Evolutionary conservation across 1,140 invertebrate species (phyloP).

Genomic region (Sipha flava): DNA sequence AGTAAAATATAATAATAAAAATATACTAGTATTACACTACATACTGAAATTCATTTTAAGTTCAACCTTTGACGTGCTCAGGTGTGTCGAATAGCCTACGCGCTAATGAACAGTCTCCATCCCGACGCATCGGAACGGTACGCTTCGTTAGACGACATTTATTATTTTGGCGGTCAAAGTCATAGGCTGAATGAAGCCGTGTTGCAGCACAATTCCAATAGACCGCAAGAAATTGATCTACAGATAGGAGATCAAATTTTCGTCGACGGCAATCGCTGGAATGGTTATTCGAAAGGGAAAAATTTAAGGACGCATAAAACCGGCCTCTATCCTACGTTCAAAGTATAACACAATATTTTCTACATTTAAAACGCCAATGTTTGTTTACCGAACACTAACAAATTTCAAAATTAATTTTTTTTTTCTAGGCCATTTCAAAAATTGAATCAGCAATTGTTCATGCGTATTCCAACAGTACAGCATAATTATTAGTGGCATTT

Average conservation of each 20-base stretch:
- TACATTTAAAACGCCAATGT: no score
- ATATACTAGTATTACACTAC: not conserved
- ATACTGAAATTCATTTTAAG: no score
- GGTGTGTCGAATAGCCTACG: slow-evolving; percentile 92
- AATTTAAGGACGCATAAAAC: slow-evolving; percentile 71
- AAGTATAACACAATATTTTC: slow-evolving; percentile 45
- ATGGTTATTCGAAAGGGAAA: slow-evolving; percentile 85
- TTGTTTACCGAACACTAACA: no score
- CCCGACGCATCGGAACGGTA: slow-evolving; percentile 75
- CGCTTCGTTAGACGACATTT: slow-evolving; percentile 89
- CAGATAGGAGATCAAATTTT: slow-evolving; percentile 74
- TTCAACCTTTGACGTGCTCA: slow-evolving; percentile 46
- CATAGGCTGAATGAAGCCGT: slow-evolving; percentile 50
- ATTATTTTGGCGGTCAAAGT: slow-evolving; percentile 93
- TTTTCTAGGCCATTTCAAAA: no score
- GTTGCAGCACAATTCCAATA: slow-evolving; percentile 57
- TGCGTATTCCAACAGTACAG: no score
- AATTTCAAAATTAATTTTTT: no score
- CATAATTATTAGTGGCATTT: no score
- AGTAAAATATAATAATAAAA: slow-evolving; percentile 47
- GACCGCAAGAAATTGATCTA: slow-evolving; percentile 62
- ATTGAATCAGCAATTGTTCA: no score
- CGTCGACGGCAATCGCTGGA: slow-evolving; percentile 94
- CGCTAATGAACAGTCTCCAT: slow-evolving; percentile 87
- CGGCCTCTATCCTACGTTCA: slow-evolving; percentile 74